Conservation (phyloP, 37 sponge, comb jelly and placozoan species). For the Aplysina aerophoba region DNA sequence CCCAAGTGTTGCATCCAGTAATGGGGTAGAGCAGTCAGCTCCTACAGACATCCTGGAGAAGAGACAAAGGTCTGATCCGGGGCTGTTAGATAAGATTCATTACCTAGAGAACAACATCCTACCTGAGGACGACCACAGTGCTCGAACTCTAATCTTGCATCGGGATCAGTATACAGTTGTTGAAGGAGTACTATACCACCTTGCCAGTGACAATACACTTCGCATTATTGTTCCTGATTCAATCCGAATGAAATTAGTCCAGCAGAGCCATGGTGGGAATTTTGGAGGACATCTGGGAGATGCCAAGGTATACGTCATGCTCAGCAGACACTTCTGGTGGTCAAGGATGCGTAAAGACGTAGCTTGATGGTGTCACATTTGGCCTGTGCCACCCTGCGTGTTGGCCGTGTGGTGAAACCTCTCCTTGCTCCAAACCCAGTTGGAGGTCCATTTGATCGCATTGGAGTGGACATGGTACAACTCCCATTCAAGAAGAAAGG, state of each 20-base stretch:
- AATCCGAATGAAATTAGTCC: constrained; percentile 7
- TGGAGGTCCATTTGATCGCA: constrained; percentile 47
- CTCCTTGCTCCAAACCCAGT: constrained; percentile 40
- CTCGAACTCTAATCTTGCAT: background rate
- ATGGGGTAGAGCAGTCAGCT: background rate
- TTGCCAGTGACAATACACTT: constrained; percentile 11
- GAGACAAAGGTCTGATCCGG: constrained; percentile 31
- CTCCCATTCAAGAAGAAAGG: constrained; percentile 35
- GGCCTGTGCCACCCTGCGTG: constrained; percentile 46
- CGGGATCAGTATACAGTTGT: background rate
- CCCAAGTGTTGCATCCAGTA: too few species aligned
- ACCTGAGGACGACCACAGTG: constrained; percentile 20
- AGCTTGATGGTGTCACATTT: constrained; percentile 19
- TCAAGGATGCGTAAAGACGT: constrained; percentile 37
- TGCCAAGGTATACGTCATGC: constrained; percentile 8
- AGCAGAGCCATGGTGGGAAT: constrained; percentile 33
- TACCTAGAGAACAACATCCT: constrained; percentile 21
- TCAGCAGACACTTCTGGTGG: constrained; percentile 54
- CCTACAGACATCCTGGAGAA: background rate
- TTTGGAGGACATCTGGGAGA: constrained; percentile 44
- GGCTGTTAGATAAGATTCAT: background rate
- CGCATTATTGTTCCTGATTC: constrained; percentile 2
- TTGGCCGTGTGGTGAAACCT: constrained; percentile 25
- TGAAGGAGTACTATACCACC: constrained; percentile 36
- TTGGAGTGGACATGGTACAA: constrained; percentile 45